phyloP scores from a whole-genome alignment of 2,888 invertebrate species.

The Lasioglossum vierecki region DNA sequence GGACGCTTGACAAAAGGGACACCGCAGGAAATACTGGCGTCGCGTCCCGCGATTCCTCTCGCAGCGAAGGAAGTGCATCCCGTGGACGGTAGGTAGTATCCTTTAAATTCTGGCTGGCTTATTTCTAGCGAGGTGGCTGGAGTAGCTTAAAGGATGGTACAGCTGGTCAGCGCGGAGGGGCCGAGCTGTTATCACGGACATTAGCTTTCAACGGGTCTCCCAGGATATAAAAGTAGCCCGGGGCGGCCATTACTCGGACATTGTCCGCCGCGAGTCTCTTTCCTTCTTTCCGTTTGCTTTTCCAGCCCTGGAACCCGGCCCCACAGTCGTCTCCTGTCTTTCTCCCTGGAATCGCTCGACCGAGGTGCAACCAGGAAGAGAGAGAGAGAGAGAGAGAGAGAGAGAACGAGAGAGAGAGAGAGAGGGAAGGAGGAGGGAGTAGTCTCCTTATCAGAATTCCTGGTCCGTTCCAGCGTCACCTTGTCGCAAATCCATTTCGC shows the following conservation, averaged over 20 bases:
- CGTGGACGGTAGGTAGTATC: conserved; percentile 19
- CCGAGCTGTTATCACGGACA: conserved; percentile 79
- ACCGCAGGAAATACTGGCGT: conserved; percentile 6
- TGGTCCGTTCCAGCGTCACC: conserved; percentile 77
- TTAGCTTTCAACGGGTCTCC: conserved; percentile 80
- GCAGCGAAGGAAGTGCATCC: conserved; percentile 43
- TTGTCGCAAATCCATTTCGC: conserved; percentile 83
- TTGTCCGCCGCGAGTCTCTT: conserved; percentile 78
- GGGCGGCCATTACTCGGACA: conserved; percentile 82
- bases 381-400: conserved; percentile 1
- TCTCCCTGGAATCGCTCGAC: conserved; percentile 42
- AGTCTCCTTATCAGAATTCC: conserved; percentile 81
- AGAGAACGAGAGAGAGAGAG: conserved; percentile 21
- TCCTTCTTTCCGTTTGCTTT: conserved; percentile 58
- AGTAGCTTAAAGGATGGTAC: conserved; percentile 54
- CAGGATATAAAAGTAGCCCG: conserved; percentile 81
- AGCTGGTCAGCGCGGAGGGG: conserved; percentile 55
- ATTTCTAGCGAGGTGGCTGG: conserved; percentile 36
- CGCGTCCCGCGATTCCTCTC: conserved; percentile 14
- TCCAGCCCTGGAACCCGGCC: conserved; percentile 38
- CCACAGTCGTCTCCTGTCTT: conserved; percentile 48
- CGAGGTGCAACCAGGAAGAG: conserved; percentile 32
- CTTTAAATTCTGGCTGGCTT: conserved; percentile 43
- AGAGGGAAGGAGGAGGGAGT: conserved; percentile 26
- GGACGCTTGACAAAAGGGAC: not conserved